Base-by-base conservation (phyloP, 2,888 invertebrate genomes). In the Smittia aterrima region DNA sequence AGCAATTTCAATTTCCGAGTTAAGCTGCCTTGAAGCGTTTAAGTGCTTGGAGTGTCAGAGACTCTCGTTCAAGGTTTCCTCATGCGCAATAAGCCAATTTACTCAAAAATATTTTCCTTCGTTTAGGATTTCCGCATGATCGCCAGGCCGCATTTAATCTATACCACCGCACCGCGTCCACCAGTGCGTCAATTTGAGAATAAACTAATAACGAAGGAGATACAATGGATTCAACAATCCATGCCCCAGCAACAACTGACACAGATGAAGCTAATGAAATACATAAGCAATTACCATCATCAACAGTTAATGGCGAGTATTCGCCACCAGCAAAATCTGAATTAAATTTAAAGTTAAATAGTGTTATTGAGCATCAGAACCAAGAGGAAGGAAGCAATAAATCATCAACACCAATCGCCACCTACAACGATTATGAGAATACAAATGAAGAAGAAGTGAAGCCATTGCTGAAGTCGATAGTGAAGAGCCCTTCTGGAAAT, bases 151-250 rank as follows among this genome's bases (percentile, higher is more conserved):
- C 41, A 54, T 54, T 54, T n/a, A 41, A 70, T 53, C 20, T 53
- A 47, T 20, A 32, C 32, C 32, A 70, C 27, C 70, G 70, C 70
- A 70, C 70, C 41, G 7, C 70, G 70, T 68, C 68, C 40, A 27
- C 70, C 70, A 54, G 70, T 70, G 70, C 70, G 41, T 27, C 64
- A 25, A 54, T 70, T 70, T 53, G 54, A 70, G 27, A 54, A 70
- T 54, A 70, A 70, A 18, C 53, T 70, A 75, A 74, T 78, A 72
- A 76, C 76, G 75, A 66, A 71, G 75, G 76, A 77, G 76, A 77
- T 77, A 76, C 77, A 82, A 79, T 83, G 83, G 77, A 83, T 83
- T 78, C 78, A 84, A 79, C 84, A 84, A 77, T 79, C 84, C 75
- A 80, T 81, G 79, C 84, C 84, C 83, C 84, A 84, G 84, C 71